Base-by-base conservation (phyloP, 2,888 invertebrate genomes). In the Acholoe squamosa region DNA sequence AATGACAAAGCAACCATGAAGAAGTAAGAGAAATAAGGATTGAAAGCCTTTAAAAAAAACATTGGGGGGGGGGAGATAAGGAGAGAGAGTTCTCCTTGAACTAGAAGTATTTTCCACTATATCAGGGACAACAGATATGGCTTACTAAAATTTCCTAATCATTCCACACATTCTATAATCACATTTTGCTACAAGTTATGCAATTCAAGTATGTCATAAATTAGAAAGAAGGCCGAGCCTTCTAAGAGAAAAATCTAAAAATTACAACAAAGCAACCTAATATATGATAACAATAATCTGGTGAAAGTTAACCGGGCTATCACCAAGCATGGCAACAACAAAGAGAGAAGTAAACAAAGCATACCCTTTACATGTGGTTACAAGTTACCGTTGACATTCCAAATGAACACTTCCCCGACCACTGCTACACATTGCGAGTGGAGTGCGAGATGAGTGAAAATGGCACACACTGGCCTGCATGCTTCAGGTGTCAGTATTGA, bases 181-280 rank as follows among this genome's bases (percentile, higher is more conserved):
- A 80, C 80, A 80, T 34, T 10, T 43, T 43, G 22, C 19, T 80
- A 33, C 80, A 80, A 80, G 80, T 80, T 80, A 33, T 80, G 43
- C 43, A 43, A 43, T 43, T 80, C 80, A 80, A 80, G 80, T 76
- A 76, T 76, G 61, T 76, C 31, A 31, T 31, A 76, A 31, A 31
- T 31, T 14, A 76, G 28, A 14, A 61, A 61, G 61, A n/a, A n/a
- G 61, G 61, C 61, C 1, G 19, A 7, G 22, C 22, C n/a, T 61
- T 3, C 61, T 12, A 3, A n/a, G 19, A 61, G 19, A n/a, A n/a
- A 3, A 61, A 61, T 61, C 19, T n/a, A 61, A 61, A 61, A n/a
- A 14, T n/a, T n/a, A 61, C n/a, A 61, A 61, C n/a, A 61, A 61
- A 61, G n/a, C n/a, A 61, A 61, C 61, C 61, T 3, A n/a, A 61